Evolutionary conservation across 1,140 invertebrate species (phyloP), one percentile per base, ranked within the genome.

Genomic region (Mya arenaria): DNA sequence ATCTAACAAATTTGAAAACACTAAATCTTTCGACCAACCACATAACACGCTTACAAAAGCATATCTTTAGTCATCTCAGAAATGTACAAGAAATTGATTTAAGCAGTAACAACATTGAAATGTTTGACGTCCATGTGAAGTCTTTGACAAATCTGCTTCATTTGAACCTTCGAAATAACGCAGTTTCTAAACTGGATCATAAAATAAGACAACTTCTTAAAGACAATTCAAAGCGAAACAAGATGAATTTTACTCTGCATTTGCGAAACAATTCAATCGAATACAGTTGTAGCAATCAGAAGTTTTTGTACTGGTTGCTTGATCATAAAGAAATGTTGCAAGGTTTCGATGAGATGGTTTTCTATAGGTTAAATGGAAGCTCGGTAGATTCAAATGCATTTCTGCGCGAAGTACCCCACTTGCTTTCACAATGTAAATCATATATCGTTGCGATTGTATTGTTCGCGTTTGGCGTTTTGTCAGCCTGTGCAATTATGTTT

Each of bases 41-140:
- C 19, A 52, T 52, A n/a, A 52, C 48, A 52, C 17, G 19, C 2
- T 1, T 52, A 23, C 8, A 52, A n/a, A 52, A 17, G 19, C 25
- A 17, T 3, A 52, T 23, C 17, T 52, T 52, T 23, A n/a, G 17
- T 10, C 2, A 17, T 1, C 48, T 52, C 8, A 52, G 19, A 17
- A 2, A 52, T n/a, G 17, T 52, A 52, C 17, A 52, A 52, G 25
- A 17, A 23, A 17, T 52, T 52, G 48, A 52, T 23, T 23, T 52
- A 52, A 52, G 48, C 25, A n/a, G 48, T 5, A 75, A 75, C 60
- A 75, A 63, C 32, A 63, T 75, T 48, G 73, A 75, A 15, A 32
- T 4, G 13, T 63, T n/a, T 23, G 32, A n/a, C 10, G 48, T 75
- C 23, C 32, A 75, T 52, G 58, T 75, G 0, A 34, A 10, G 15